A percentile compares a stretch with the other conserved stretches of the same genome.
phyloP scores from a whole-genome alignment of 2,113 vertebrate genomes.

The Crotophaga sulcirostris region DNA sequence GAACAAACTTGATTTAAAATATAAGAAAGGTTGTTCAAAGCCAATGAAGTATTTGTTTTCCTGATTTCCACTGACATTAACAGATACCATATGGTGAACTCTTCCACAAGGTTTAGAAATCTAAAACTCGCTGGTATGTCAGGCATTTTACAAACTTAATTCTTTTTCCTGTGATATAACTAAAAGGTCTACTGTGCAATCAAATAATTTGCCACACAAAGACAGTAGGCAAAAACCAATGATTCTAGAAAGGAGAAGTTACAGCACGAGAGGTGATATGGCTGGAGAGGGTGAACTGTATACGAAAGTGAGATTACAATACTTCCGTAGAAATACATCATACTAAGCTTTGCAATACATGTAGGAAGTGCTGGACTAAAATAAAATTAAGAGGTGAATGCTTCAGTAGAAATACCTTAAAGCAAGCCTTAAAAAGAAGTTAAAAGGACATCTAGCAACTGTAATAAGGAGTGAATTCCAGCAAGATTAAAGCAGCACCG shows the following conservation, averaged over 20 bases:
- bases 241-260: not conserved
- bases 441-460: not conserved
- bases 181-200: not conserved
- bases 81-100: not conserved
- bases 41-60: not conserved
- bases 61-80: not conserved
- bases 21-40: not conserved
- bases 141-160: not conserved
- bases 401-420: not conserved
- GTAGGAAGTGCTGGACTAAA: not conserved
- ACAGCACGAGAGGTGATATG: not conserved
- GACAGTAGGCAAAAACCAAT: not conserved
- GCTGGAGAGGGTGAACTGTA: not conserved
- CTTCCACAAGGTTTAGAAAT: not conserved
- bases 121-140: not conserved
- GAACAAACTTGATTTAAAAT: not conserved
- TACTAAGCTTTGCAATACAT: not conserved
- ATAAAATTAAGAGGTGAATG: not conserved
- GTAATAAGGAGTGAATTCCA: not conserved
- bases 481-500: not conserved
- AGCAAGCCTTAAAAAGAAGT: not conserved
- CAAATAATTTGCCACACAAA: not conserved
- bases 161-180: not conserved
- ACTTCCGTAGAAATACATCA: not conserved
- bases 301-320: not conserved